Evolutionary conservation across 2,797 vertebrate species (phyloP).

Genomic region (Rousettus madagascariensis): DNA sequence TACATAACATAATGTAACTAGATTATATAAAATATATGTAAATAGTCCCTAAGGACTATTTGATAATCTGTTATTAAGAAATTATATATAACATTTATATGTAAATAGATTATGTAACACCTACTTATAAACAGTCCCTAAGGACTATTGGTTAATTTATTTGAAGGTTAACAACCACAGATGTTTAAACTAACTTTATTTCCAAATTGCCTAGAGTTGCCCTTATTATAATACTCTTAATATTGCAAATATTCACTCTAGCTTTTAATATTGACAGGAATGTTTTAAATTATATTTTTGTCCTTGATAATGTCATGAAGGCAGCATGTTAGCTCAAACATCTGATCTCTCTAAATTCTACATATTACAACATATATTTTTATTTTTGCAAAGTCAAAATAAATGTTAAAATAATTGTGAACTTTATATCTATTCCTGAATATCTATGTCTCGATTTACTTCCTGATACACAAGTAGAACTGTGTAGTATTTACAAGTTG

Average conservation of each 20-base stretch:
- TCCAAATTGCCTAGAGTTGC: not conserved
- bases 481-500: not conserved
- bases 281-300: not conserved
- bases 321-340: not conserved
- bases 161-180: not conserved
- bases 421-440: not conserved
- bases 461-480: not conserved
- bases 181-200: not conserved
- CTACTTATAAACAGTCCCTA: not conserved
- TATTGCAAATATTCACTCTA: not conserved
- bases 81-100: not conserved
- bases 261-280: not conserved
- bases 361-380: not conserved
- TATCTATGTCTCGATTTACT: not conserved
- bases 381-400: not conserved
- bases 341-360: not conserved
- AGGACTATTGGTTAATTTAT: not conserved
- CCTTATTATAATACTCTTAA: not conserved
- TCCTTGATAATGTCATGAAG: not conserved
- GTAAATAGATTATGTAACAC: not conserved
- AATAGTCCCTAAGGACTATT: not conserved
- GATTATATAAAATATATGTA: not conserved
- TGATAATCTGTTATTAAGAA: not conserved
- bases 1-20: not conserved
- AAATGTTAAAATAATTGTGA: not conserved